A percentile compares a stretch with the other conserved stretches of the same genome.
Evolutionary conservation across 2,888 invertebrate species (phyloP).

Genomic region (Apamea crenata): DNA sequence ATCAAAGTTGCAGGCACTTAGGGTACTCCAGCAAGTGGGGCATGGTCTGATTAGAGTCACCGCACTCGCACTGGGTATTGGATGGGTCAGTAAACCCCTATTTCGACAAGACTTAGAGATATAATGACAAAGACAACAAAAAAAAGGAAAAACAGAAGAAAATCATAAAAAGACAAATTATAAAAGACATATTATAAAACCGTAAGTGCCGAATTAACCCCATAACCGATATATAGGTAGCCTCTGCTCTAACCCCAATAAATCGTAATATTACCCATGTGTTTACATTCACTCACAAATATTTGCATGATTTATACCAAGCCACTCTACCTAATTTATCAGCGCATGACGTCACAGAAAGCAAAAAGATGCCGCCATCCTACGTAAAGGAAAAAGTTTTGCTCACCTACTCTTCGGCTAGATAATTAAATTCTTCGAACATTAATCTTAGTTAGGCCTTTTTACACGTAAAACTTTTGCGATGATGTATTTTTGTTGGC

Average conservation of each 20-base stretch:
- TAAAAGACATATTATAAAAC: conserved; percentile 2
- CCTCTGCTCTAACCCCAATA: conserved; percentile 24
- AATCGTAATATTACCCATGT: conserved; percentile 39
- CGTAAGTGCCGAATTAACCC: neutral
- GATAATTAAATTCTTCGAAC: conserved; percentile 71
- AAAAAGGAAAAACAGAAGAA: too few species aligned
- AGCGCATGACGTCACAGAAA: conserved; percentile 60
- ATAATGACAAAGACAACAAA: too few species aligned
- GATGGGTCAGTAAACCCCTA: too few species aligned
- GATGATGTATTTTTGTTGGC: conserved; percentile 63
- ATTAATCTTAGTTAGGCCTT: conserved; percentile 70
- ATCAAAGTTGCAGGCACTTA: too few species aligned
- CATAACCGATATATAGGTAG: conserved; percentile 3
- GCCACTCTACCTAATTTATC: conserved; percentile 65
- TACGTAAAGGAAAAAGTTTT: conserved; percentile 65
- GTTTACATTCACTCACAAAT: conserved; percentile 58
- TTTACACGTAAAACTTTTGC: conserved; percentile 67
- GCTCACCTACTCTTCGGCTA: conserved; percentile 63
- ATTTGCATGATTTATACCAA: conserved; percentile 61
- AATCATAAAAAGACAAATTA: neutral
- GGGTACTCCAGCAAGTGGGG: too few species aligned
- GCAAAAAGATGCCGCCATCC: conserved; percentile 61
- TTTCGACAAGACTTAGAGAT: too few species aligned
- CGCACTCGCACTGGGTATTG: too few species aligned
- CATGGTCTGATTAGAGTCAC: too few species aligned